Evolutionary conservation across 1,140 invertebrate species (phyloP).

Genomic region (Dryas iulia): DNA sequence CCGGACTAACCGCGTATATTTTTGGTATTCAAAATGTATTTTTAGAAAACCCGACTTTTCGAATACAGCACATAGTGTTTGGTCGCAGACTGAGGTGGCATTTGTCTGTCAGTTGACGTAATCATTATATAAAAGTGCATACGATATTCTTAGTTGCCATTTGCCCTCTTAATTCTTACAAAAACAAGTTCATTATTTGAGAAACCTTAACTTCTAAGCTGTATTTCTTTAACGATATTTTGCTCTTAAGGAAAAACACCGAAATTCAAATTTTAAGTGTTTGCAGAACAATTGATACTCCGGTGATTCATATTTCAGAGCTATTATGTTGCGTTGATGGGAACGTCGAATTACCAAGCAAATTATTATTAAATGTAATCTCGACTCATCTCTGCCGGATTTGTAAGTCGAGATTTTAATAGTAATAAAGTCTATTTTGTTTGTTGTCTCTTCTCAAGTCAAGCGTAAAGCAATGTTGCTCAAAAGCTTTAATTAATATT

Average conservation of each 20-base stretch:
- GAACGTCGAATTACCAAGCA: conserved; percentile 1
- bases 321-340: conserved; percentile 3
- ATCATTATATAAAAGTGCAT: too few relatives aligned
- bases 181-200: too few relatives aligned
- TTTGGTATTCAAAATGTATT: too few relatives aligned
- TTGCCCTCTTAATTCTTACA: too few relatives aligned
- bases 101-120: too few relatives aligned
- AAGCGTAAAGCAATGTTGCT: not conserved
- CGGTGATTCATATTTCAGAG: conserved; percentile 1
- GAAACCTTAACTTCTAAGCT: not conserved
- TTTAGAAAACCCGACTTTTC: too few relatives aligned
- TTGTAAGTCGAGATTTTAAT: conserved; percentile 3
- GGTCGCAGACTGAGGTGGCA: too few relatives aligned
- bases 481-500: not conserved
- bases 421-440: not conserved
- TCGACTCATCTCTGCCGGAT: not conserved
- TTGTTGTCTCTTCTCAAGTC: not conserved
- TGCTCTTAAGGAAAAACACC: too few relatives aligned
- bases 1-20: too few relatives aligned
- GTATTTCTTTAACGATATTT: not conserved
- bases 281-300: not conserved
- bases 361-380: conserved; percentile 23
- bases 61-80: too few relatives aligned
- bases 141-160: too few relatives aligned
- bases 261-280: not conserved